Evolutionary conservation across 2,113 vertebrate species (phyloP).

Genomic region (Tychaedon coryphoeus): DNA sequence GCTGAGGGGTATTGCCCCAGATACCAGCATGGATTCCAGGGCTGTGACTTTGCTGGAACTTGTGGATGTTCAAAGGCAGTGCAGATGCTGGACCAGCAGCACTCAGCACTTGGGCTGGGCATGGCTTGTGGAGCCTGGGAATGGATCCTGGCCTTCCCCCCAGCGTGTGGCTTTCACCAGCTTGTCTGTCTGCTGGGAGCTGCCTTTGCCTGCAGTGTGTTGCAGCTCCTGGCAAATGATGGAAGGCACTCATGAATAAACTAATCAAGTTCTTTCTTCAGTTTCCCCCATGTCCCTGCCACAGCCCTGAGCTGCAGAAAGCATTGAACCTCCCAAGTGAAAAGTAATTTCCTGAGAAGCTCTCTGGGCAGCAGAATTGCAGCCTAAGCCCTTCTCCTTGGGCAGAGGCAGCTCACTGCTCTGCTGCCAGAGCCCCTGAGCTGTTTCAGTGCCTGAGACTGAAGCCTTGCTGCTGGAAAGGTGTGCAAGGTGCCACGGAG

Average conservation of each 20-base stretch:
- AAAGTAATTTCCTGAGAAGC: background rate
- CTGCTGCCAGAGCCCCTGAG: background rate
- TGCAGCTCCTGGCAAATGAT: background rate
- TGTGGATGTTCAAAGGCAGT: background rate
- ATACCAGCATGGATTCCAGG: background rate
- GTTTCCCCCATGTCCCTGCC: rapidly evolving
- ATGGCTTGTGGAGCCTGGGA: background rate
- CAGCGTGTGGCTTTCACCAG: background rate
- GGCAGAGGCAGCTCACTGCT: background rate
- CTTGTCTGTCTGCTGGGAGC: background rate
- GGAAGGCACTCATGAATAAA: background rate
- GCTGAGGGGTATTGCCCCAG: background rate
- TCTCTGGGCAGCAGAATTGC: background rate
- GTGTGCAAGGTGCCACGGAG: rapidly evolving
- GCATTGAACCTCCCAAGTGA: background rate
- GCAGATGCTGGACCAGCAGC: background rate
- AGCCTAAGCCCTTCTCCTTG: background rate
- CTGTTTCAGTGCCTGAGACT: background rate
- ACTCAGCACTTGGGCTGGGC: background rate
- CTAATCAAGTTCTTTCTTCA: background rate
- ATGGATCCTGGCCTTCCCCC: background rate
- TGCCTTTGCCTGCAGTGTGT: background rate
- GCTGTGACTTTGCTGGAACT: background rate
- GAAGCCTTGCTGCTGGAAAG: background rate
- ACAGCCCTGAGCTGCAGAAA: background rate